Evolutionary conservation across 2,797 vertebrate species (phyloP).

Genomic region (Peromyscus nudipes): DNA sequence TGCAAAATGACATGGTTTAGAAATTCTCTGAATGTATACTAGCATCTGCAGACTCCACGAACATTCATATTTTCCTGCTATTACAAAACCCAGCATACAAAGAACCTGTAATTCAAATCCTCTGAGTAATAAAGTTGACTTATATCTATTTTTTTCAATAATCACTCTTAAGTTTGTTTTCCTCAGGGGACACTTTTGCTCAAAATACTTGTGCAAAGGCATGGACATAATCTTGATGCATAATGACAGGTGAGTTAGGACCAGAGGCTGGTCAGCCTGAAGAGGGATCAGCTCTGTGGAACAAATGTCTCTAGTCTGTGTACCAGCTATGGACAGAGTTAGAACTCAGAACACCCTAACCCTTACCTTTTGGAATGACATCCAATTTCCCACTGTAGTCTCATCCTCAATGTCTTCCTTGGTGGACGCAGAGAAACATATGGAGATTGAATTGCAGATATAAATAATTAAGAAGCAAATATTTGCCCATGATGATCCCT

Average conservation of each 20-base stretch:
- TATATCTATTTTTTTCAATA: background rate
- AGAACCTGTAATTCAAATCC: too few relatives aligned
- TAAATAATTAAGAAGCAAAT: background rate
- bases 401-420: too few relatives aligned
- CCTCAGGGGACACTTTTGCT: background rate
- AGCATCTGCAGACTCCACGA: too few relatives aligned
- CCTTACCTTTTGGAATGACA: background rate
- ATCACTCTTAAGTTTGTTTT: background rate
- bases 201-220: background rate
- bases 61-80: too few relatives aligned
- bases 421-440: background rate
- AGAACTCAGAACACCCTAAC: background rate
- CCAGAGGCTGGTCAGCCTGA: background rate
- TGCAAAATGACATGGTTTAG: constrained; percentile 10
- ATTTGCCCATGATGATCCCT: background rate
- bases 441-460: background rate
- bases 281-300: background rate
- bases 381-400: background rate
- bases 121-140: too few relatives aligned
- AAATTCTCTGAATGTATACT: background rate
- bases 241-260: background rate
- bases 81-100: too few relatives aligned
- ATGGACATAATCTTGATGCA: background rate
- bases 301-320: background rate
- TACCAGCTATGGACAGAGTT: background rate